Conservation (phyloP, 2,113 vertebrate species). For the Diphyllodes magnificus region DNA sequence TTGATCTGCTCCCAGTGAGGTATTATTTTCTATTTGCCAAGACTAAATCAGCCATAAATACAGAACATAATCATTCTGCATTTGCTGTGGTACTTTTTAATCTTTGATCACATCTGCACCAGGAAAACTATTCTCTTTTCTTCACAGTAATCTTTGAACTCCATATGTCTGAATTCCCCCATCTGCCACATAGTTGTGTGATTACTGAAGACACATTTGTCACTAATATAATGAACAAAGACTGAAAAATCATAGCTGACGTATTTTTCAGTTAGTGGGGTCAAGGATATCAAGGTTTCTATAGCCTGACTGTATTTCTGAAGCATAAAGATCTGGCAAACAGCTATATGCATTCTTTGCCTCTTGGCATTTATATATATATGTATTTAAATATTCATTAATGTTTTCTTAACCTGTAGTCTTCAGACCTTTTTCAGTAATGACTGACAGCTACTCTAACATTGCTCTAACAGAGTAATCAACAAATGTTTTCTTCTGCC, state of each 20-base stretch:
- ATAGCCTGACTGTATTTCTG: not conserved
- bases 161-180: not conserved
- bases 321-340: not conserved
- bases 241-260: not conserved
- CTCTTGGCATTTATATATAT: not conserved
- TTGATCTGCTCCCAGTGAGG: not conserved
- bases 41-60: not conserved
- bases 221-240: not conserved
- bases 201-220: not conserved
- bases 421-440: not conserved
- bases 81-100: not conserved
- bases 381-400: not conserved
- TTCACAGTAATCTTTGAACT: not conserved
- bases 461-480: not conserved
- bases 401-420: not conserved
- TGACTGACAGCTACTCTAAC: not conserved
- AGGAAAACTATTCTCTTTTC: not conserved
- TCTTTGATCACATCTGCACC: not conserved
- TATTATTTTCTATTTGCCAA: not conserved
- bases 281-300: not conserved
- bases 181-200: not conserved
- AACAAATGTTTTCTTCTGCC: not conserved
- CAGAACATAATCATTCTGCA: not conserved
- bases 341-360: not conserved
- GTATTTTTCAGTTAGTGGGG: not conserved